phyloP scores from a whole-genome alignment of 2,113 vertebrate genomes.

The Scalopus aquaticus region DNA sequence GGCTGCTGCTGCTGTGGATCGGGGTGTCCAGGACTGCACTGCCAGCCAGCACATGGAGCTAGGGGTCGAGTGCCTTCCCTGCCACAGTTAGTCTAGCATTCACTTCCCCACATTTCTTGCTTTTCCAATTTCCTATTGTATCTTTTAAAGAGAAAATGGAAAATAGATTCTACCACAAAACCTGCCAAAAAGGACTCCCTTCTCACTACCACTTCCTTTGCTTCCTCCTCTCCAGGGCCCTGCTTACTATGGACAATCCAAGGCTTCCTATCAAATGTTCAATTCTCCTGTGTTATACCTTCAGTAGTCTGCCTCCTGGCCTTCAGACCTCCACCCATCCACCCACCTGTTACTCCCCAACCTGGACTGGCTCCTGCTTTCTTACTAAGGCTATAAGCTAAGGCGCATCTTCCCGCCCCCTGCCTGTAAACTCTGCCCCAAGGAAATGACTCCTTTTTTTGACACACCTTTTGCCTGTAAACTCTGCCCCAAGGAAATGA shows the following conservation, averaged over 20 bases:
- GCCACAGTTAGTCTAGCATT: neutral
- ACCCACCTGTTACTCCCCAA: neutral
- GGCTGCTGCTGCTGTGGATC: neutral
- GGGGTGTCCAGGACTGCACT: neutral
- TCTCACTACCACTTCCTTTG: neutral
- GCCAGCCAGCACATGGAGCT: neutral
- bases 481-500: neutral
- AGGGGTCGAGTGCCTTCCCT: neutral
- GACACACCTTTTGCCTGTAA: too few relatives aligned
- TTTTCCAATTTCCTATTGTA: neutral
- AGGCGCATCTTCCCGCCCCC: neutral
- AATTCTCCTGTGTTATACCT: neutral
- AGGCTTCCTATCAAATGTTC: neutral
- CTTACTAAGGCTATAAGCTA: neutral
- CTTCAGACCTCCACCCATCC: neutral
- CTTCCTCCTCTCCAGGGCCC: too few relatives aligned
- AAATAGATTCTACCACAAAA: neutral
- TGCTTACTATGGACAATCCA: neutral
- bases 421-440: neutral
- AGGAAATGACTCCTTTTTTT: neutral
- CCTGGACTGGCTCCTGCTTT: neutral
- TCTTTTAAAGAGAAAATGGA: slow-evolving; percentile 19
- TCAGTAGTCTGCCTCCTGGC: neutral
- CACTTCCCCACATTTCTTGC: neutral
- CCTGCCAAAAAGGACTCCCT: neutral